phyloP scores from a whole-genome alignment of 2,888 invertebrate species.

The Chymomyza procnemis region DNA sequence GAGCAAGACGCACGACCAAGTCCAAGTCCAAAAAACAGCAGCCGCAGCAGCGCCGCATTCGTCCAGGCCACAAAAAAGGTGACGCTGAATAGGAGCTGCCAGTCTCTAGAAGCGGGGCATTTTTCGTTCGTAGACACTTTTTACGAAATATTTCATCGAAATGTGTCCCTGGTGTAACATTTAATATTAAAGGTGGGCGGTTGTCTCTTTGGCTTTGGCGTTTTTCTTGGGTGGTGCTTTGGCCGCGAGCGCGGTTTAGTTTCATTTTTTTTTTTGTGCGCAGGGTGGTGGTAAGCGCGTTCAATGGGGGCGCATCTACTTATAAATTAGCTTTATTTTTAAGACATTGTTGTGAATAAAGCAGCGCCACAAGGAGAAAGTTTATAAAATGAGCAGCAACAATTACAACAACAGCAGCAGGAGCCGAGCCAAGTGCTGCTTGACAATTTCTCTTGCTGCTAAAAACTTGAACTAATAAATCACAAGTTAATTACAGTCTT shows the following conservation, averaged over 20 bases:
- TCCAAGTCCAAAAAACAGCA: constrained; percentile 23
- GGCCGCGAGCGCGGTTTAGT: constrained; percentile 3
- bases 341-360: constrained; percentile 72
- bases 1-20: constrained; percentile 45
- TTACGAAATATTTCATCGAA: constrained; percentile 79
- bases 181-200: constrained; percentile 75
- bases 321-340: constrained; percentile 76
- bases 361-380: constrained; percentile 57
- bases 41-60: constrained; percentile 17
- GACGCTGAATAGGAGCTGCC: constrained; percentile 23
- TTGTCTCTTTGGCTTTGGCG: constrained; percentile 8
- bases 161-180: constrained; percentile 79
- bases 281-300: background rate
- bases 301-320: constrained; percentile 42
- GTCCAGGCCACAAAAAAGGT: constrained; percentile 33
- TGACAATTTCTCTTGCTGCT: constrained; percentile 23
- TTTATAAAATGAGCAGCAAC: constrained; percentile 52
- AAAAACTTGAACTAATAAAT: constrained; percentile 75
- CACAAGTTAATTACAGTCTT: constrained; percentile 76
- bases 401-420: constrained; percentile 17
- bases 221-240: constrained; percentile 23
- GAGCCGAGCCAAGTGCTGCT: background rate
- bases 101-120: constrained; percentile 40
- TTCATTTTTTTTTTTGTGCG: too few species aligned
- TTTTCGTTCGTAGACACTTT: constrained; percentile 77